Conservation (phyloP, 2,113 vertebrate genomes). For the Hemicordylus capensis region DNA sequence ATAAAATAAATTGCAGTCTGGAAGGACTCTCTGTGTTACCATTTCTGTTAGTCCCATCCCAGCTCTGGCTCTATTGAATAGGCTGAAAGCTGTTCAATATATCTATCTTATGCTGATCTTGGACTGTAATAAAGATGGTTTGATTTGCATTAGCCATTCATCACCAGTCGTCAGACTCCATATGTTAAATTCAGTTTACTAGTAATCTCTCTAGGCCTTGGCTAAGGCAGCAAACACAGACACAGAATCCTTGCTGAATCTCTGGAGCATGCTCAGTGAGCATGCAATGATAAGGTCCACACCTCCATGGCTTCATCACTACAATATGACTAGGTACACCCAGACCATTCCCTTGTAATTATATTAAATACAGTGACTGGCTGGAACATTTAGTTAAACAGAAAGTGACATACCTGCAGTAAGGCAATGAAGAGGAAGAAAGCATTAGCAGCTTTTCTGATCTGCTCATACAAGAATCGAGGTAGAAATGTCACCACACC, state of each 20-base stretch:
- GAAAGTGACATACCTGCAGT: slow-evolving; percentile 87
- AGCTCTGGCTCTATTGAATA: background rate
- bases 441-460: slow-evolving; percentile 96
- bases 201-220: background rate
- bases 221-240: background rate
- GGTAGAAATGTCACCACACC: slow-evolving; percentile 97
- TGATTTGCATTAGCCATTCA: background rate
- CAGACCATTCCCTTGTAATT: background rate
- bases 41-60: no score
- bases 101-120: no score
- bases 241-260: background rate
- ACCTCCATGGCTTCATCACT: background rate
- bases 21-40: no score
- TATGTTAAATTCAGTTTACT: background rate
- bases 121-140: no score
- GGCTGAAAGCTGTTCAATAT: no score
- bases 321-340: background rate
- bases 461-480: slow-evolving; percentile 99
- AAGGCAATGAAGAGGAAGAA: slow-evolving; percentile 99
- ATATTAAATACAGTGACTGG: background rate
- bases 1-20: no score
- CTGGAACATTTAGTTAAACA: background rate
- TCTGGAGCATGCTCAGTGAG: background rate
- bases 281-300: background rate
- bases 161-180: no score